Percentiles rank a stretch among this genome's conserved stretches.
Evolutionary conservation across 1,140 invertebrate genomes (phyloP).

Genomic region (Grapholita molesta): DNA sequence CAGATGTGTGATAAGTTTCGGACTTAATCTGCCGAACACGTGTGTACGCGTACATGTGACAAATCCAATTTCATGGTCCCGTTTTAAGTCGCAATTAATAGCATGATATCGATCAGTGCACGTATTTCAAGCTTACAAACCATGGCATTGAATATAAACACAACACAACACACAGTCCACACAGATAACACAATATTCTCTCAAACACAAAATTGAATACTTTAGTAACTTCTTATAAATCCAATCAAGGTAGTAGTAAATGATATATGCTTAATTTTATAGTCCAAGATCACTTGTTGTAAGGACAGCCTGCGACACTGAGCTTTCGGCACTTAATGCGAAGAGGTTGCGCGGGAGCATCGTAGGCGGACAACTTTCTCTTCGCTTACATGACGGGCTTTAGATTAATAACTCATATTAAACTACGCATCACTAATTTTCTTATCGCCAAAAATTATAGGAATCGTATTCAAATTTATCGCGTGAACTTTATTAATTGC

Average conservation of each 20-base stretch:
- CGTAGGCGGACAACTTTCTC: conserved; percentile 68
- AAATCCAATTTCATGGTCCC: conserved; percentile 4
- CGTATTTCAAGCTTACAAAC: background rate
- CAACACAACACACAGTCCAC: background rate
- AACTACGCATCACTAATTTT: background rate
- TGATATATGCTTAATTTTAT: background rate
- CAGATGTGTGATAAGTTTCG: conserved; percentile 39
- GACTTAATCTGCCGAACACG: conserved; percentile 33
- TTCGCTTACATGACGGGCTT: conserved; percentile 32
- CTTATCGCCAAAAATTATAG: conserved; percentile 4
- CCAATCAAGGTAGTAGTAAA: background rate
- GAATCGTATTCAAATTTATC: background rate
- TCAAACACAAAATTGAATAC: background rate
- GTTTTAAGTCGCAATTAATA: background rate
- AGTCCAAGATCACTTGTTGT: background rate
- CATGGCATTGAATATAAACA: background rate
- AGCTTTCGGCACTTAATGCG: conserved; percentile 18
- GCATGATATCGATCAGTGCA: background rate
- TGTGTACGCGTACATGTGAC: background rate
- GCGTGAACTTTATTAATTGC: background rate
- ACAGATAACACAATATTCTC: background rate
- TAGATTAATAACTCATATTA: conserved; percentile 14
- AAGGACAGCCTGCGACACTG: background rate
- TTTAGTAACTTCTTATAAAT: background rate
- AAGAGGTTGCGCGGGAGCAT: conserved; percentile 40